Base-by-base conservation (phyloP, 2,888 invertebrate species). In the Acronicta alni region DNA sequence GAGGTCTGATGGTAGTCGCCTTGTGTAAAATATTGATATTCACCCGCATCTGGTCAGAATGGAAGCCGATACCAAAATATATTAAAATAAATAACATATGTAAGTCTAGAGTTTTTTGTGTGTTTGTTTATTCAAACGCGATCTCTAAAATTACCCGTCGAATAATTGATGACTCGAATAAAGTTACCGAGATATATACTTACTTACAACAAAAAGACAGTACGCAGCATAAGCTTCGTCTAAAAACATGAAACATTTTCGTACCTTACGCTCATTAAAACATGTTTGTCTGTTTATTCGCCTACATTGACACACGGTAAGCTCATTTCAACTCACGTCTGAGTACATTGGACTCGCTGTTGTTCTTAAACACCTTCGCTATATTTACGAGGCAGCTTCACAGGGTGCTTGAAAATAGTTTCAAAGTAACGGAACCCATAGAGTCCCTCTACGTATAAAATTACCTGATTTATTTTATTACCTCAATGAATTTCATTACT, bases 381-480 rank as follows among this genome's bases (percentile, higher is more conserved):
- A 55, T 58, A 70, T 71, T 65, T 70, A 65, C 47, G 43, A 52
- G 52, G 23, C 47, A 44, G 51, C 66, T 65, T 52, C 41, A 52
- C 35, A 35, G 15, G 39, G 32, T 45, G 44, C 55, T 71, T 68
- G 70, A 58, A 68, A 68, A 68, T 68, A 70, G 66, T 68, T 68
- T 39, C 32, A 8, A 52, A 71, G 43, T 42, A 52, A 26, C 43
- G 57, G 32, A 65, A 71, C 17, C 44, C 39, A 32, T 71, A 51
- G 67, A 68, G 71, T 52, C 26, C 41, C 42, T 65, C 26, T 38
- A 44, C 56, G 17, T 54, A 66, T 54, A 72, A n/a, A 57, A 55
- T 71, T 54, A 61, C 48, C 42, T 63, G 63, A 72, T 72, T 71
- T 71, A 72, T 71, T 72, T 67, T 71, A 72, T 55, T 67, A 67